Conservation (phyloP, 92 coral and sea anemone species). For the Plumapathes pennacea region DNA sequence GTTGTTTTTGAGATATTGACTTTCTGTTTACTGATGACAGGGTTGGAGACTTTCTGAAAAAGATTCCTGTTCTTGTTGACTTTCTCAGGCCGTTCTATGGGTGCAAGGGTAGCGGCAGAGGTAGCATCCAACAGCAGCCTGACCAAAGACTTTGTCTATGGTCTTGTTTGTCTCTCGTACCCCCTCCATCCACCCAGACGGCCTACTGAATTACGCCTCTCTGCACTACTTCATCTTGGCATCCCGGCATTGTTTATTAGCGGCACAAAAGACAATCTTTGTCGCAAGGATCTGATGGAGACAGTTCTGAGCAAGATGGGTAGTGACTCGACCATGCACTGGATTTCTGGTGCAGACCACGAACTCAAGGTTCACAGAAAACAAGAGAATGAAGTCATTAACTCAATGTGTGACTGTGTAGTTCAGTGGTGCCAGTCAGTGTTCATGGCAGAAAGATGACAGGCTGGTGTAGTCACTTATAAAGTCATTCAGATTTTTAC, state of each 20-base stretch:
- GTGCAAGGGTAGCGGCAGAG: slow-evolving; percentile 99
- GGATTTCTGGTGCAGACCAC: slow-evolving; percentile 93
- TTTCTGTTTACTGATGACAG: no score
- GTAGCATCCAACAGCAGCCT: slow-evolving; percentile 78
- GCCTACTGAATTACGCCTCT: slow-evolving; percentile 74
- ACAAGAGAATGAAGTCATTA: slow-evolving; percentile 51
- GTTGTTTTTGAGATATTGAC: no score
- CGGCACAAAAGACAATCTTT: slow-evolving; percentile 82
- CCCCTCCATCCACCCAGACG: slow-evolving; percentile 89
- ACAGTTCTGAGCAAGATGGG: slow-evolving; percentile 73
- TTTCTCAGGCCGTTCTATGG: slow-evolving; percentile 89
- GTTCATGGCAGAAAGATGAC: slow-evolving; percentile 92
- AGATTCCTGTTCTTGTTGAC: not conserved
- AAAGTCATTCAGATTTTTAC: no score
- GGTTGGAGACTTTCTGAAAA: no score
- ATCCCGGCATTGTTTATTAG: slow-evolving; percentile 84
- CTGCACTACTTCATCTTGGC: slow-evolving; percentile 79
- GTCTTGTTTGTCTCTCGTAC: slow-evolving; percentile 88
- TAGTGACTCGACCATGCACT: slow-evolving; percentile 86
- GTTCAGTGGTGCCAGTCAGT: slow-evolving; percentile 95
- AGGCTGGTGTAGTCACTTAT: no score
- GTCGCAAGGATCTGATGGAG: slow-evolving; percentile 85
- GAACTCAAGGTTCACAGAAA: slow-evolving; percentile 59
- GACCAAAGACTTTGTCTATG: slow-evolving; percentile 79
- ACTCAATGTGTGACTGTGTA: slow-evolving; percentile 77